Evolutionary conservation across 2,797 vertebrate genomes (phyloP).

Genomic region (Balearica regulorum): DNA sequence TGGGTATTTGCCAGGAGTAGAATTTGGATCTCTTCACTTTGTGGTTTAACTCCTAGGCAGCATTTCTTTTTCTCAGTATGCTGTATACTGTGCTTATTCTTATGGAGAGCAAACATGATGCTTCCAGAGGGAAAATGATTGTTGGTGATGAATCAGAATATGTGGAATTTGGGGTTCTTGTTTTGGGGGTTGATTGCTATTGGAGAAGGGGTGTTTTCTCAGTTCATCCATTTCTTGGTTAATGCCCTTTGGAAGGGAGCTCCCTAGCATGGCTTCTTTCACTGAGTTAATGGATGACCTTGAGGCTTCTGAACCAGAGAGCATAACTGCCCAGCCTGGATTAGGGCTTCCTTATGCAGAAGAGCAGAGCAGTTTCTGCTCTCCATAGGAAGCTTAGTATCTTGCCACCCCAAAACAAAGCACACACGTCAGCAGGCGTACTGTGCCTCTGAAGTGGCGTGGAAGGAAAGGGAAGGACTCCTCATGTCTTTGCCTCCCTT

Average conservation of each 20-base stretch:
- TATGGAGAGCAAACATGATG: background rate
- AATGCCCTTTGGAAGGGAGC: background rate
- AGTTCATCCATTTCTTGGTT: background rate
- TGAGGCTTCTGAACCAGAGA: background rate
- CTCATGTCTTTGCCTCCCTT: background rate
- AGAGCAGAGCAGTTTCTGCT: background rate
- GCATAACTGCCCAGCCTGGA: too few relatives aligned
- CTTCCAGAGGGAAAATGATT: background rate
- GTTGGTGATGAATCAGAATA: background rate
- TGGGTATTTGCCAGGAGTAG: constrained; percentile 38
- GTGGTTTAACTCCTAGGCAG: constrained; percentile 35
- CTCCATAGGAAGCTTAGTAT: background rate
- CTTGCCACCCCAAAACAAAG: background rate
- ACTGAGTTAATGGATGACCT: background rate
- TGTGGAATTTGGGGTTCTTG: background rate
- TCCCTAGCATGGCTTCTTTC: background rate
- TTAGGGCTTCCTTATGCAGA: background rate
- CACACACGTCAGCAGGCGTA: accelerated
- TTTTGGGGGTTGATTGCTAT: background rate
- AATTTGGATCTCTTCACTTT: constrained; percentile 14
- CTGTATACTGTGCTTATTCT: background rate
- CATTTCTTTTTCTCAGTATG: background rate
- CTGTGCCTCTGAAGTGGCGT: background rate
- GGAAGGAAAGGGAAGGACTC: background rate
- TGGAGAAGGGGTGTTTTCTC: background rate